Evolutionary conservation across 2,888 invertebrate species (phyloP).

Genomic region (Ischnura elegans): DNA sequence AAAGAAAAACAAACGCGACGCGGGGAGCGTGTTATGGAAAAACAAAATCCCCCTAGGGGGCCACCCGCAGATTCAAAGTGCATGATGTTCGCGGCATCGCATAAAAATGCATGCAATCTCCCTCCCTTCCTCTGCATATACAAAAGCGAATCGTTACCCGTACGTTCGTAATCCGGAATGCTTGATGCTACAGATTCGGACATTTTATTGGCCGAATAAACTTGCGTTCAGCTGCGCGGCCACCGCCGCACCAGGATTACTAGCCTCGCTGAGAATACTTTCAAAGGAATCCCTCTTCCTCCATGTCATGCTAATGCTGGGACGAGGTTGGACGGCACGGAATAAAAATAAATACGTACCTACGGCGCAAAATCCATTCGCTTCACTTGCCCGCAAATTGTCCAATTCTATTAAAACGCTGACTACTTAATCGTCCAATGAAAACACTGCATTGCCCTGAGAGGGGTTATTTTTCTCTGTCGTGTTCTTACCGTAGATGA

Average conservation of each 20-base stretch:
- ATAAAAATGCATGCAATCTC: neutral
- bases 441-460: neutral
- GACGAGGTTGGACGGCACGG: neutral
- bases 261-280: neutral
- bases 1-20: neutral
- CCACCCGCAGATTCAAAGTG: neutral
- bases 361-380: neutral
- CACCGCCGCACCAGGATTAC: neutral
- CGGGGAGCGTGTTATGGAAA: neutral
- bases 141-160: neutral
- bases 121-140: neutral
- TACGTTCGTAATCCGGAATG: constrained; percentile 2
- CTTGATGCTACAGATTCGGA: constrained; percentile 18
- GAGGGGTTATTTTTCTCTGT: neutral
- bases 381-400: neutral
- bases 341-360: neutral
- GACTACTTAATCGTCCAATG: neutral
- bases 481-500: neutral
- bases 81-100: neutral
- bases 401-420: neutral
- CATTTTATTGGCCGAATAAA: constrained; percentile 24
- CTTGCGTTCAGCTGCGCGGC: neutral
- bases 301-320: neutral
- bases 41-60: no score
- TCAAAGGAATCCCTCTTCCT: neutral